These are phyloP conservation scores for Hipparchia sbordonii DNA, from an alignment of 2,888 invertebrate species.

Conservation along the genomic window DNA sequence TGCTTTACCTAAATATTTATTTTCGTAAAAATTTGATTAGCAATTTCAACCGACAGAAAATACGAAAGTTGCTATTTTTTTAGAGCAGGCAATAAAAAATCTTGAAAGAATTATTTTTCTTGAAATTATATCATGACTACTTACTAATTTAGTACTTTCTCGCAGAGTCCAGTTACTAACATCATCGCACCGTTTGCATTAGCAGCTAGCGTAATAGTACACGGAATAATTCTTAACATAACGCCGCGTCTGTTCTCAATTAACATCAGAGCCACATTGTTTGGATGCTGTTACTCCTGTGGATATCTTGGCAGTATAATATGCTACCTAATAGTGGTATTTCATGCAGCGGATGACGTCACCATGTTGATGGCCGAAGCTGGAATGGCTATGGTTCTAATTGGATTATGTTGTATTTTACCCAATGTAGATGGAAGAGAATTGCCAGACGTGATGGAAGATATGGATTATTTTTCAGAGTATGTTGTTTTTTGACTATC, in stretches of 20 bases:
- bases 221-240: constrained; percentile 61
- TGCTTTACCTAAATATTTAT: background rate
- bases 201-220: constrained; percentile 57
- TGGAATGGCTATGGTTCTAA: constrained; percentile 49
- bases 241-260: constrained; percentile 68
- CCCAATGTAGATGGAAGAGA: constrained; percentile 70
- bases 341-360: constrained; percentile 50
- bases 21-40: background rate
- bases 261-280: constrained; percentile 62
- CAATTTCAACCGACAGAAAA: background rate
- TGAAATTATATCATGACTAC: background rate
- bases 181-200: constrained; percentile 57
- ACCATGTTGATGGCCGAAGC: constrained; percentile 51
- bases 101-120: background rate
- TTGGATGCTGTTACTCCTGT: constrained; percentile 65
- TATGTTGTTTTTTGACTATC: constrained; percentile 38
- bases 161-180: constrained; percentile 42
- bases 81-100: constrained; percentile 7
- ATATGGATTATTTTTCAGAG: constrained; percentile 77
- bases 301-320: constrained; percentile 66
- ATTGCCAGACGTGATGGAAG: constrained; percentile 66
- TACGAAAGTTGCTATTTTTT: constrained; percentile 21
- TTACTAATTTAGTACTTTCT: background rate
- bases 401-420: constrained; percentile 54
- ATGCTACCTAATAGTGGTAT: constrained; percentile 58